A percentile compares a stretch with the other conserved stretches of the same genome.
phyloP scores from a whole-genome alignment of 2,888 invertebrate genomes.

The Apomyelois bistriatella region DNA sequence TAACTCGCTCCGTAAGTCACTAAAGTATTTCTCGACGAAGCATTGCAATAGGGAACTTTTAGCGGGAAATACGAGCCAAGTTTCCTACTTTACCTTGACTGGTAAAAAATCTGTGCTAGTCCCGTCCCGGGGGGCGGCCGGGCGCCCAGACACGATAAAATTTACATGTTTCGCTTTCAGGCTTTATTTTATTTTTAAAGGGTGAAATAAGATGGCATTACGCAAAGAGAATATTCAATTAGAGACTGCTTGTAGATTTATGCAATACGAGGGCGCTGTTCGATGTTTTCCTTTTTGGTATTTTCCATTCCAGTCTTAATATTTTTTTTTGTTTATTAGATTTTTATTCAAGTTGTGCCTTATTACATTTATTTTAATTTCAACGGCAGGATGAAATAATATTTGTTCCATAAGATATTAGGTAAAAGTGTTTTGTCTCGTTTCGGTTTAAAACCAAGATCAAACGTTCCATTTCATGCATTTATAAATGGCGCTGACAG shows the following conservation, averaged over 20 bases:
- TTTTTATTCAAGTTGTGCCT: slow-evolving; percentile 20
- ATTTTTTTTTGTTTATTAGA: slow-evolving; percentile 30
- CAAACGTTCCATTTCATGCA: too few relatives aligned
- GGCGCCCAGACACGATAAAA: slow-evolving; percentile 69
- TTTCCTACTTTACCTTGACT: slow-evolving; percentile 65
- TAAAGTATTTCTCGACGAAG: slow-evolving; percentile 67
- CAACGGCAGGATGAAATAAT: too few relatives aligned
- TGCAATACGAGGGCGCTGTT: slow-evolving; percentile 44
- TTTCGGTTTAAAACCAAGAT: too few relatives aligned
- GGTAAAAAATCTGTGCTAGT: slow-evolving; percentile 61
- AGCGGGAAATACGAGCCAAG: slow-evolving; percentile 73
- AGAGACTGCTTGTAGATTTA: slow-evolving; percentile 68
- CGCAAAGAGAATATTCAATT: slow-evolving; percentile 78
- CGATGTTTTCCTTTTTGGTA: slow-evolving; percentile 37
- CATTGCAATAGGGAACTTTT: slow-evolving; percentile 67
- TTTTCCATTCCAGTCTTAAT: slow-evolving; percentile 25
- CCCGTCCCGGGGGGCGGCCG: slow-evolving; percentile 53
- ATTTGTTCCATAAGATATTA: too few relatives aligned
- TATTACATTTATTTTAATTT: not conserved
- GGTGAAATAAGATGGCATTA: slow-evolving; percentile 72
- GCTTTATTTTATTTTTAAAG: slow-evolving; percentile 76
- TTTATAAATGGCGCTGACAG: too few relatives aligned
- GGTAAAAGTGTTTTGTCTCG: too few relatives aligned
- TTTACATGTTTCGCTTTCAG: slow-evolving; percentile 75
- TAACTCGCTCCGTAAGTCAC: slow-evolving; percentile 67